A percentile compares a stretch with the other conserved stretches of the same genome.
Conservation (phyloP, 2,113 vertebrate genomes). For the Carlito syrichta region DNA sequence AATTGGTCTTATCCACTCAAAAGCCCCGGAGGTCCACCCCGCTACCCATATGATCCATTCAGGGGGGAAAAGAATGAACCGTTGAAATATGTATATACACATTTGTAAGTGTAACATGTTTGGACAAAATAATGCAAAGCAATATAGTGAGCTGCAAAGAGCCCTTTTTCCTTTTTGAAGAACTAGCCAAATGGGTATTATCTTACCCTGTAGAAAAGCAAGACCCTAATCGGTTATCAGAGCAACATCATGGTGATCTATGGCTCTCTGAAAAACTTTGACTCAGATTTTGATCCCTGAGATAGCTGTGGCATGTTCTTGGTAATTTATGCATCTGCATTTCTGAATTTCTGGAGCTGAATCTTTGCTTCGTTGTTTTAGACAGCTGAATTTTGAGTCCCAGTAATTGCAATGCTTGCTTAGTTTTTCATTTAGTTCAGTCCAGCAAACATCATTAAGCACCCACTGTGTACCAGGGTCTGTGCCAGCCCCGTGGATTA, state of each 20-base stretch:
- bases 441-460: not conserved
- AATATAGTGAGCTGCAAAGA: not conserved
- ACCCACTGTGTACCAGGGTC: no score
- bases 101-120: not conserved
- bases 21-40: not conserved
- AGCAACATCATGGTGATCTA: accelerated
- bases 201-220: accelerated
- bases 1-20: not conserved
- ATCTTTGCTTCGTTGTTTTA: not conserved
- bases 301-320: accelerated
- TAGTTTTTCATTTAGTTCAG: not conserved
- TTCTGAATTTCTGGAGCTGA: not conserved
- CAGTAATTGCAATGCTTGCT: accelerated
- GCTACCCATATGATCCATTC: not conserved
- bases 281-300: not conserved
- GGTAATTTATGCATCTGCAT: not conserved
- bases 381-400: not conserved
- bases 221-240: not conserved
- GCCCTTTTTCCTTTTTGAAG: not conserved
- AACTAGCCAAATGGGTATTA: not conserved
- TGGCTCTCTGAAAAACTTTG: not conserved
- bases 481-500: no score
- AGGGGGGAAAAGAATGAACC: not conserved
- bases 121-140: not conserved
- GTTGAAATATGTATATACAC: no score